Evolutionary conservation across 2,888 invertebrate species (phyloP).

Genomic region (Nemurella pictetii): DNA sequence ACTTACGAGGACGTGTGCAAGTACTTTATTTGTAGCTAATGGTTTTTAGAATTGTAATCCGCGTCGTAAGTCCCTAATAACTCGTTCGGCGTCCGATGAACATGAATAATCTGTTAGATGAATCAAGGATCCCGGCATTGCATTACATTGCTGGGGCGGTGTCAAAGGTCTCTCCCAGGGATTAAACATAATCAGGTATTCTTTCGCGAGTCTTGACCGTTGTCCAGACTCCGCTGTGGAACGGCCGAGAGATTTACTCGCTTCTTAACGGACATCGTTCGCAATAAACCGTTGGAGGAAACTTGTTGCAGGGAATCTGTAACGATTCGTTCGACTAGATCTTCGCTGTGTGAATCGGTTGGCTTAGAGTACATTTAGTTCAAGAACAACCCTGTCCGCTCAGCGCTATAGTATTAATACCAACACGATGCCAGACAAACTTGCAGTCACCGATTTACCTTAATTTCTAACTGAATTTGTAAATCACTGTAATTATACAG

Average conservation of each 20-base stretch:
- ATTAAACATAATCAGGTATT: background rate
- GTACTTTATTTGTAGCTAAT: conserved; percentile 13
- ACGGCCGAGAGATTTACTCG: background rate
- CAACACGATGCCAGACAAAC: too few species aligned
- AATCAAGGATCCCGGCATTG: background rate
- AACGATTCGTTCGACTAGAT: background rate
- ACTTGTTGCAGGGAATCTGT: too few species aligned
- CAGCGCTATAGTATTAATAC: too few species aligned
- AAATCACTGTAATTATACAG: too few species aligned
- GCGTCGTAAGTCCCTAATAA: background rate
- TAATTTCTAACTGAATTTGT: too few species aligned
- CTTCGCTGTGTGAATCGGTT: too few species aligned
- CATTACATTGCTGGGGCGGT: background rate
- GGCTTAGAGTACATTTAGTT: too few species aligned
- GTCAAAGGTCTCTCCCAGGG: conserved; percentile 4
- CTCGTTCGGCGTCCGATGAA: background rate
- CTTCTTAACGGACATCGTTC: background rate
- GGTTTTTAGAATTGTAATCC: conserved; percentile 15
- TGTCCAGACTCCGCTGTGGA: background rate
- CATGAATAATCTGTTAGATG: background rate
- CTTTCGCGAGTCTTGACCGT: background rate
- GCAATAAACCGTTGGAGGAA: background rate
- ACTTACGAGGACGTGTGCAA: conserved; percentile 3
- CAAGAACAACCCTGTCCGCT: too few species aligned
- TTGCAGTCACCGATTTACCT: too few species aligned